phyloP scores from a whole-genome alignment of 2,888 invertebrate species.

The Drosophila buzzatii region DNA sequence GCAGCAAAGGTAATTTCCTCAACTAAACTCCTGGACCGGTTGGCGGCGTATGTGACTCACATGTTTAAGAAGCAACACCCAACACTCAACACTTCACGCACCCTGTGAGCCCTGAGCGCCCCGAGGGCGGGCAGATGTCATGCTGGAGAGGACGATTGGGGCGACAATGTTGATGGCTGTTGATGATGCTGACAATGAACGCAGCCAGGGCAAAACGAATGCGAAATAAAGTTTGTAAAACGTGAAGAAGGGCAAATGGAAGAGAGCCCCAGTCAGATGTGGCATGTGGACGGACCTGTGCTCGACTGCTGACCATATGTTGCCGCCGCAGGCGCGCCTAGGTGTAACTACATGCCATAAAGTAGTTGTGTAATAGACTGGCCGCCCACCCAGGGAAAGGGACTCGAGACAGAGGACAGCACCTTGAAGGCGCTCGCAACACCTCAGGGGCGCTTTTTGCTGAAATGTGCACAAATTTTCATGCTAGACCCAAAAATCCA shows the following conservation, averaged over 20 bases:
- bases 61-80: constrained; percentile 64
- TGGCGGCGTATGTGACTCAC: constrained; percentile 79
- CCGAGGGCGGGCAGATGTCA: constrained; percentile 66
- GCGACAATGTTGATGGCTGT: constrained; percentile 67
- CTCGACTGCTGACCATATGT: constrained; percentile 69
- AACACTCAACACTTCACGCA: constrained; percentile 42
- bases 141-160: constrained; percentile 34
- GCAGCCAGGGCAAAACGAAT: constrained; percentile 28
- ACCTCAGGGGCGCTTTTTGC: constrained; percentile 74
- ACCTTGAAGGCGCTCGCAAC: constrained; percentile 59
- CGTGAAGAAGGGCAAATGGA: constrained; percentile 53
- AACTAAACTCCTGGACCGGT: constrained; percentile 33
- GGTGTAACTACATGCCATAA: constrained; percentile 80
- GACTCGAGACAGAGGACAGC: constrained; percentile 48
- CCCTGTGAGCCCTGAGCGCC: no score
- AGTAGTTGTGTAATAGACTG: constrained; percentile 77
- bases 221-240: constrained; percentile 75
- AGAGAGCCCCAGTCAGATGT: not conserved
- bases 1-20: constrained; percentile 68
- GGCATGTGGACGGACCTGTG: constrained; percentile 18
- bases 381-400: constrained; percentile 52
- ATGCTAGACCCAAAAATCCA: constrained; percentile 56
- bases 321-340: constrained; percentile 75
- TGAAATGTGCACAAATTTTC: constrained; percentile 82
- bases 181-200: constrained; percentile 69